Percentiles rank a stretch among this genome's conserved stretches.
Evolutionary conservation across 2,113 vertebrate species (phyloP).

Genomic region (Brachypteracias leptosomus): DNA sequence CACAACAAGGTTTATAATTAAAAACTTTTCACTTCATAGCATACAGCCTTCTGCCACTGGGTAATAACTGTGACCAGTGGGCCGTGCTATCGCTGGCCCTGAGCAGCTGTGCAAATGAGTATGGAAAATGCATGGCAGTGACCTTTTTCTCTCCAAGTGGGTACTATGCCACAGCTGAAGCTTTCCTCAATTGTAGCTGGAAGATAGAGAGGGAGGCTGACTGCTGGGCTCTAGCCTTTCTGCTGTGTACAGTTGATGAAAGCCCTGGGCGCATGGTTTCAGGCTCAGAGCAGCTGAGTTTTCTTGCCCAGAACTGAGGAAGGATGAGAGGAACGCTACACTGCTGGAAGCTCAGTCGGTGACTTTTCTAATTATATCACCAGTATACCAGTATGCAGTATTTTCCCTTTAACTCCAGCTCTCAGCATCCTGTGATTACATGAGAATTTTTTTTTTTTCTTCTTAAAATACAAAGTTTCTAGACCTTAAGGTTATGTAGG

Average conservation of each 20-base stretch:
- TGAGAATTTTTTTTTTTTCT: neutral
- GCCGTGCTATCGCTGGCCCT: neutral
- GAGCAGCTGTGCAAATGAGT: neutral
- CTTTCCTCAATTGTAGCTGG: neutral
- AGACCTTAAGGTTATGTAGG: neutral
- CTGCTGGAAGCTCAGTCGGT: neutral
- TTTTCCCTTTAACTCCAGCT: neutral
- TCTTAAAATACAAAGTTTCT: neutral
- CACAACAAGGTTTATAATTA: neutral
- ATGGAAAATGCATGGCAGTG: neutral
- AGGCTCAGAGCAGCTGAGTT: neutral
- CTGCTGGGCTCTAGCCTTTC: neutral
- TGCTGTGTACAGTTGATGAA: accelerated
- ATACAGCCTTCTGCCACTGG: neutral
- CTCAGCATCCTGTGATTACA: neutral
- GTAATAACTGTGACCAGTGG: neutral
- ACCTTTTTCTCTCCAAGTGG: neutral
- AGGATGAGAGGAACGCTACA: neutral
- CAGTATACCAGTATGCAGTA: neutral
- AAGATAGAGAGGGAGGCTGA: neutral
- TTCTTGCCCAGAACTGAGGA: neutral
- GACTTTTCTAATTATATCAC: neutral
- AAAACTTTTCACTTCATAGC: neutral
- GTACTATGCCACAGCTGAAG: neutral
- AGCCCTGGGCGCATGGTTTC: neutral